Evolutionary conservation across 2,888 invertebrate species (phyloP).

Genomic region (Lasioglossum marginatum): DNA sequence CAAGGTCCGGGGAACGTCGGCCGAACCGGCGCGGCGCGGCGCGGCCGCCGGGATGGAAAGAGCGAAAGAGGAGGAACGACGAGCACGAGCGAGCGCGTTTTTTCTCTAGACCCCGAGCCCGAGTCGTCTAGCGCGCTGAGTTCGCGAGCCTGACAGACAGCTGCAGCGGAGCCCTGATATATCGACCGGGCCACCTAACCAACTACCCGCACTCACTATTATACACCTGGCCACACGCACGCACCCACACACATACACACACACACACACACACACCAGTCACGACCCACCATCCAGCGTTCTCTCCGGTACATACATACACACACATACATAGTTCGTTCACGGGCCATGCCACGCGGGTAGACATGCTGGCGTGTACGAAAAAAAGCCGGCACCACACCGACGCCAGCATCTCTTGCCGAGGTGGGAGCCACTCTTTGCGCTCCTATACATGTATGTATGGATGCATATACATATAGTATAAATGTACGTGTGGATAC

Average conservation of each 20-base stretch:
- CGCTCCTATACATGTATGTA: conserved; percentile 55
- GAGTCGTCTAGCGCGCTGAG: conserved; percentile 80
- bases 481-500: background rate
- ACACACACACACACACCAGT: conserved; percentile 27
- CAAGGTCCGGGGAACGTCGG: conserved; percentile 15
- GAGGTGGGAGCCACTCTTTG: conserved; percentile 70
- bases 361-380: conserved; percentile 71
- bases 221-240: conserved; percentile 75
- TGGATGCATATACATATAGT: background rate
- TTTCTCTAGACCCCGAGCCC: conserved; percentile 76
- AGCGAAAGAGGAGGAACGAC: conserved; percentile 64
- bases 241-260: conserved; percentile 61
- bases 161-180: conserved; percentile 84
- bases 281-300: background rate
- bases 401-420: conserved; percentile 64
- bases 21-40: background rate
- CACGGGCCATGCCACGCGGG: conserved; percentile 49
- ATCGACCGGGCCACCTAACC: conserved; percentile 83
- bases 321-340: background rate
- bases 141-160: conserved; percentile 83
- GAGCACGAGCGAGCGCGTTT: conserved; percentile 63
- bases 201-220: conserved; percentile 77
- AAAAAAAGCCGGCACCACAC: conserved; percentile 72
- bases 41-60: conserved; percentile 2
- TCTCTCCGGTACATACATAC: background rate